These are phyloP conservation scores for Amphiura filiformis DNA, from an alignment of 35 echinoderm and acorn worm genomes.

Conservation along the genomic window DNA sequence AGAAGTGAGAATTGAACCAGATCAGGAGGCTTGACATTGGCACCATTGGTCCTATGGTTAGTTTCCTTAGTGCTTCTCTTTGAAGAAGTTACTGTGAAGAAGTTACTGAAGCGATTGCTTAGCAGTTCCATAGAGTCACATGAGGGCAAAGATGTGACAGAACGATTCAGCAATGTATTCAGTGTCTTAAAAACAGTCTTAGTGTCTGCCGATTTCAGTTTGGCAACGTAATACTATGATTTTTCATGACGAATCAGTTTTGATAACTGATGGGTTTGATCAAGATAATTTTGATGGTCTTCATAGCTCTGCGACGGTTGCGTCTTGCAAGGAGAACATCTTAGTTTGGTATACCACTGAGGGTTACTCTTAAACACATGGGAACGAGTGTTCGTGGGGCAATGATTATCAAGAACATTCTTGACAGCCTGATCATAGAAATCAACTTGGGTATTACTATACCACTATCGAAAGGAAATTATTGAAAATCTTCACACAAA, in stretches of 20 bases:
- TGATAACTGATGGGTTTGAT: no score
- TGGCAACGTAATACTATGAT: neutral
- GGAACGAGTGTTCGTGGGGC: neutral
- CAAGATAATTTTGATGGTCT: no score
- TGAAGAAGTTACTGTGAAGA: neutral
- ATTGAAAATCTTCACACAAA: neutral
- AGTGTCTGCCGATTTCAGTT: no score
- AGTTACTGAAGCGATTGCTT: no score
- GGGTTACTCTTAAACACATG: neutral
- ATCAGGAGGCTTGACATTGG: neutral
- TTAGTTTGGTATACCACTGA: neutral
- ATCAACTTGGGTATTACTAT: neutral
- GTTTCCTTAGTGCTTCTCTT: neutral
- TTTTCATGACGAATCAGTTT: neutral
- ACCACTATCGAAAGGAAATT: neutral
- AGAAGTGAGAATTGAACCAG: constrained; percentile 23
- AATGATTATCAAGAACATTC: no score
- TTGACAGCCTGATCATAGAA: no score
- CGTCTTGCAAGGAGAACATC: no score
- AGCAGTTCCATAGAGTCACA: no score
- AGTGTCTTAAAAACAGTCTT: no score
- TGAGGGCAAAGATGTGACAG: no score
- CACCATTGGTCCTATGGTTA: neutral
- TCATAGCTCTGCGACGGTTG: no score
- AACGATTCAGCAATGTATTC: no score